Evolutionary conservation across 2,797 vertebrate species (phyloP).

Genomic region (Arnoldichthys spilopterus): DNA sequence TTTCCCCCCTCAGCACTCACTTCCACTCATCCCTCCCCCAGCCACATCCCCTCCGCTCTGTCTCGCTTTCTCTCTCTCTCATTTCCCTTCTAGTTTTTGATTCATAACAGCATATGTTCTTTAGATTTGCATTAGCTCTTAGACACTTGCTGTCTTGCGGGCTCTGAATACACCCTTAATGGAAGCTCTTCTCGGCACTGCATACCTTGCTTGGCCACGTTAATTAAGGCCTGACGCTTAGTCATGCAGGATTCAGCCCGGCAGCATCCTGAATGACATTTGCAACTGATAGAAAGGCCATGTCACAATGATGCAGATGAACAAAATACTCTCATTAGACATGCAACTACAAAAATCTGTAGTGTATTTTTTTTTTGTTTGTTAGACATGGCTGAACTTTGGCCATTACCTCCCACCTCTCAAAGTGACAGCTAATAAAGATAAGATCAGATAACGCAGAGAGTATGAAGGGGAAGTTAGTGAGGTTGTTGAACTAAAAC

Average conservation of each 20-base stretch:
- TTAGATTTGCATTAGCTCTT: slow-evolving; percentile 59
- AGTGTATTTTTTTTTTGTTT: background rate
- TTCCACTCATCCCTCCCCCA: slow-evolving; percentile 24
- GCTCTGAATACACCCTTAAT: slow-evolving; percentile 53
- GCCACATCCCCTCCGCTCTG: background rate
- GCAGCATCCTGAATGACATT: slow-evolving; percentile 76
- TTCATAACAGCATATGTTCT: slow-evolving; percentile 49
- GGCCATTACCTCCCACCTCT: slow-evolving; percentile 27
- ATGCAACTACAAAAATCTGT: slow-evolving; percentile 36
- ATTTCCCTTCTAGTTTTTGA: slow-evolving; percentile 32
- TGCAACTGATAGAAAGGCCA: slow-evolving; percentile 72
- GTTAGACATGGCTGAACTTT: slow-evolving; percentile 44
- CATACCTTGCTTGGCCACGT: slow-evolving; percentile 63
- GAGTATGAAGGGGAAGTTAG: slow-evolving; percentile 68
- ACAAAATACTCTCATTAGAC: slow-evolving; percentile 67
- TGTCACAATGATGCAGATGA: slow-evolving; percentile 78
- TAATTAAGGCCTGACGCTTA: slow-evolving; percentile 76
- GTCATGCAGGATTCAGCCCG: slow-evolving; percentile 72
- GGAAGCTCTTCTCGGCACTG: slow-evolving; percentile 62
- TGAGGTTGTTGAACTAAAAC: slow-evolving; percentile 68
- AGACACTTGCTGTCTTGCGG: slow-evolving; percentile 43
- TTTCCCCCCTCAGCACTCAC: slow-evolving; percentile 27
- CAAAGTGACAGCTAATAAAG: slow-evolving; percentile 44
- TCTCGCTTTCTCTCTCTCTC: background rate
- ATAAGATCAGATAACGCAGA: slow-evolving; percentile 78